Evolutionary conservation across 2,888 invertebrate genomes (phyloP).

Genomic region (Torymus texanus): DNA sequence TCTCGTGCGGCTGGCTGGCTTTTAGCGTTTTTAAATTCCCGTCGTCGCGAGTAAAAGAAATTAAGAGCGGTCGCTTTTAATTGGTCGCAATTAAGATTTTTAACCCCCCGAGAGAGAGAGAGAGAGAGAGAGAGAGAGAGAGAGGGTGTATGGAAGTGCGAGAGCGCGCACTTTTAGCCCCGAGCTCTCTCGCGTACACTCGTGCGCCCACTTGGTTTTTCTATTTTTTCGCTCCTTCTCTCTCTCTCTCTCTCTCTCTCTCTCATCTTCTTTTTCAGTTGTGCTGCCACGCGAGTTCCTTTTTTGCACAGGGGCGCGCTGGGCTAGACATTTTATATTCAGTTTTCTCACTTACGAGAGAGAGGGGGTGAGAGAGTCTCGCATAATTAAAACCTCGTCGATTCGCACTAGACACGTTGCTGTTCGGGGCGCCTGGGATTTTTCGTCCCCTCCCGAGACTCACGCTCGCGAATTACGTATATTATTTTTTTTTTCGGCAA

Average conservation of each 20-base stretch:
- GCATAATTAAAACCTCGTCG: constrained; percentile 44
- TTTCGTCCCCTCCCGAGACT: neutral
- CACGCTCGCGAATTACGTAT: too few species aligned
- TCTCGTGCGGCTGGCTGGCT: too few species aligned
- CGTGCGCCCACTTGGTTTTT: constrained; percentile 21
- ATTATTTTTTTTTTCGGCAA: constrained; percentile 2
- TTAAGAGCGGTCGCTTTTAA: constrained; percentile 59
- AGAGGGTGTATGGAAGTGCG: constrained; percentile 5
- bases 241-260: neutral
- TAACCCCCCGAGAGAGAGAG: neutral
- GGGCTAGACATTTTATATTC: constrained; percentile 22
- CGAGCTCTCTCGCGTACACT: neutral
- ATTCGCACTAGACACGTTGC: neutral
- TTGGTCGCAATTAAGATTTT: constrained; percentile 63
- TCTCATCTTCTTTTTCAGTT: neutral
- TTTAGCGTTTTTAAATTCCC: neutral
- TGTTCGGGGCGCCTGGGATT: neutral
- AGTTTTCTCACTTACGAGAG: constrained; percentile 7
- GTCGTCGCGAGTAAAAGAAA: constrained; percentile 34
- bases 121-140: too few species aligned
- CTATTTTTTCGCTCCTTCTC: constrained; percentile 7
- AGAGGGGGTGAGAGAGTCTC: neutral
- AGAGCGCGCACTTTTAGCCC: constrained; percentile 22
- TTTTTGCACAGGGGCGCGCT: too few species aligned
- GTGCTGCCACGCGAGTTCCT: too few species aligned